Evolutionary conservation across 2,113 vertebrate genomes (phyloP).

Genomic region (Himantopus leucocephalus): DNA sequence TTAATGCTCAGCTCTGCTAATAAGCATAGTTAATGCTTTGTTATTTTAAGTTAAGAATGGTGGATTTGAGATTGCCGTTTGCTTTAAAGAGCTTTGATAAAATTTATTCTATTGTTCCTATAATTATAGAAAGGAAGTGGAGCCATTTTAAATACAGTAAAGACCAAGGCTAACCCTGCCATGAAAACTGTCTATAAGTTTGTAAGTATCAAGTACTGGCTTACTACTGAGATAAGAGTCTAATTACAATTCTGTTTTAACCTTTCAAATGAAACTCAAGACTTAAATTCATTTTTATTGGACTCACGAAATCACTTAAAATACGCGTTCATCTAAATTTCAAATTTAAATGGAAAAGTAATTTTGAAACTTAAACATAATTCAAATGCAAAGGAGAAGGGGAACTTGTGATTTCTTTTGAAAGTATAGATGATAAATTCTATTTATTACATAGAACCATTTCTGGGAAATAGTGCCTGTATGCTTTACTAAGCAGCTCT

Average conservation of each 20-base stretch:
- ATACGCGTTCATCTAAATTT: conserved; percentile 11
- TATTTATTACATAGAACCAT: neutral
- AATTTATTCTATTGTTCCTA: conserved; percentile 38
- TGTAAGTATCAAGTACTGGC: conserved; percentile 79
- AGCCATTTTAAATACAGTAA: conserved; percentile 96
- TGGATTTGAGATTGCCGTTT: conserved; percentile 45
- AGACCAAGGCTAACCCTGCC: conserved; percentile 96
- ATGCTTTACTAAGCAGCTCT: conserved; percentile 23
- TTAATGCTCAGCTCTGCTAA: neutral
- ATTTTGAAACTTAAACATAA: conserved; percentile 35
- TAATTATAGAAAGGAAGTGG: conserved; percentile 92
- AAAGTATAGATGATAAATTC: conserved; percentile 28
- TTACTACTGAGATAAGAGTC: conserved; percentile 41
- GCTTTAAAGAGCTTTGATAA: conserved; percentile 31
- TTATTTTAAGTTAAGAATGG: conserved; percentile 34
- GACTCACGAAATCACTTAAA: conserved; percentile 15
- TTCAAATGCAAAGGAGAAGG: conserved; percentile 11
- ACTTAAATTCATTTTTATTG: neutral
- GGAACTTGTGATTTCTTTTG: conserved; percentile 23
- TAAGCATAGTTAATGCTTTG: neutral
- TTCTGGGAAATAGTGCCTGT: neutral
- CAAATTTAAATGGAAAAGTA: conserved; percentile 1
- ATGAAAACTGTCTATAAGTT: conserved; percentile 99
- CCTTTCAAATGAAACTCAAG: neutral
- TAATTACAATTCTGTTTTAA: conserved; percentile 1